Evolutionary conservation across 2,113 vertebrate species (phyloP).

Genomic region (Geococcyx californianus): DNA sequence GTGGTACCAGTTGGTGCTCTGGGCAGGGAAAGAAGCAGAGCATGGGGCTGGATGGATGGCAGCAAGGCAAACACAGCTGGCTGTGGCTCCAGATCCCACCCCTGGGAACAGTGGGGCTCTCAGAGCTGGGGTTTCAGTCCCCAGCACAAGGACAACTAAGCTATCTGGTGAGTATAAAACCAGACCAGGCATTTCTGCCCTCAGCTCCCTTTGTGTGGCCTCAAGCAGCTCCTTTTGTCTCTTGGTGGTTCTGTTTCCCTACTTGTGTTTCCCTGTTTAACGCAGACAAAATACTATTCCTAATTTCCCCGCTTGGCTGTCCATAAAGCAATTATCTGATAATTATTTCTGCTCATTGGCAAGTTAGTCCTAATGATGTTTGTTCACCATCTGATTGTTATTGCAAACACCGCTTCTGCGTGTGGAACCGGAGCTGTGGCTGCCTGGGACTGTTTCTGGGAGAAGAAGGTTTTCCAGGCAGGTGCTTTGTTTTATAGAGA

Average conservation of each 20-base stretch:
- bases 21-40: no score
- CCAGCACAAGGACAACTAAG: neutral
- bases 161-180: neutral
- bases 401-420: neutral
- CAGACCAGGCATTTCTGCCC: rapidly evolving
- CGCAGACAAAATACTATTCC: neutral
- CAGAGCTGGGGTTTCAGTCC: neutral
- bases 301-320: neutral
- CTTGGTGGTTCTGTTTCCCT: neutral
- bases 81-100: neutral
- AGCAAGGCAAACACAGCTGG: no score
- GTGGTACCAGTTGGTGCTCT: no score
- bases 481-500: neutral
- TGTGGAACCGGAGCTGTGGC: neutral
- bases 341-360: constrained; percentile 18
- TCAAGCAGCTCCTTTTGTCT: neutral
- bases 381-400: constrained; percentile 12
- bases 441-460: neutral
- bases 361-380: constrained; percentile 15
- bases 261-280: neutral
- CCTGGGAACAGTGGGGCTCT: rapidly evolving
- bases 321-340: neutral
- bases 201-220: neutral
- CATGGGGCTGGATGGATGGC: no score
- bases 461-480: neutral